phyloP scores from a whole-genome alignment of 2,797 vertebrate genomes.

The Pseudocheirus occidentalis region DNA sequence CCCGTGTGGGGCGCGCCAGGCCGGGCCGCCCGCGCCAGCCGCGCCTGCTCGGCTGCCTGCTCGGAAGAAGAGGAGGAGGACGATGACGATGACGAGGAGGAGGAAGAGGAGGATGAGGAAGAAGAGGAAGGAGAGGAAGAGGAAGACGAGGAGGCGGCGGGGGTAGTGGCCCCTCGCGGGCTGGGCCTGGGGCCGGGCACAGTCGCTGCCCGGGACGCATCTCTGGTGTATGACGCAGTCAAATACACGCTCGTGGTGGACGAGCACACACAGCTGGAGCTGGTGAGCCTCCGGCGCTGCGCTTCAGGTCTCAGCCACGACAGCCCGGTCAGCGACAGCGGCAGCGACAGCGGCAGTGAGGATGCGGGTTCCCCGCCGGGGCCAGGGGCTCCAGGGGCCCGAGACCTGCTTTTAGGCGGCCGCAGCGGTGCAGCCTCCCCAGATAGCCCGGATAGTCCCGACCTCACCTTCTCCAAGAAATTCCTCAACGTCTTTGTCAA shows the following conservation, averaged over 20 bases:
- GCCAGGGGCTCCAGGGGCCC: not conserved
- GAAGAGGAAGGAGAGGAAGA: constrained; percentile 68
- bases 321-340: constrained; percentile 88
- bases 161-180: constrained; percentile 82
- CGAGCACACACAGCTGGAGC: constrained; percentile 97
- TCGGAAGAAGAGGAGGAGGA: constrained; percentile 88
- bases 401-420: constrained; percentile 75
- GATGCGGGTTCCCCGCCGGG: constrained; percentile 80
- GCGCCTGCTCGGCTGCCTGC: constrained; percentile 90
- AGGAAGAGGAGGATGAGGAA: constrained; percentile 82
- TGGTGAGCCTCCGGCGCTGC: constrained; percentile 96
- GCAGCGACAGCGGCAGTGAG: constrained; percentile 89
- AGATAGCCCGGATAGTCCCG: constrained; percentile 92
- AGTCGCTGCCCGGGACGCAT: constrained; percentile 87
- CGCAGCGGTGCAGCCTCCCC: constrained; percentile 85
- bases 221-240: constrained; percentile 94
- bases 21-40: constrained; percentile 82
- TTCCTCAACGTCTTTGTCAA: constrained; percentile 99
- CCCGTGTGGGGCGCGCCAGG: constrained; percentile 86
- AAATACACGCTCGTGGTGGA: constrained; percentile 99
- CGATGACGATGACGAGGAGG: constrained; percentile 83
- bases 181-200: constrained; percentile 88
- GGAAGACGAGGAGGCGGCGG: fast-evolving
- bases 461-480: constrained; percentile 98
- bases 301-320: constrained; percentile 93